Evolutionary conservation across 1,140 invertebrate genomes (phyloP), one percentile per base, ranked within the genome.

Genomic region (Drosophila varians): DNA sequence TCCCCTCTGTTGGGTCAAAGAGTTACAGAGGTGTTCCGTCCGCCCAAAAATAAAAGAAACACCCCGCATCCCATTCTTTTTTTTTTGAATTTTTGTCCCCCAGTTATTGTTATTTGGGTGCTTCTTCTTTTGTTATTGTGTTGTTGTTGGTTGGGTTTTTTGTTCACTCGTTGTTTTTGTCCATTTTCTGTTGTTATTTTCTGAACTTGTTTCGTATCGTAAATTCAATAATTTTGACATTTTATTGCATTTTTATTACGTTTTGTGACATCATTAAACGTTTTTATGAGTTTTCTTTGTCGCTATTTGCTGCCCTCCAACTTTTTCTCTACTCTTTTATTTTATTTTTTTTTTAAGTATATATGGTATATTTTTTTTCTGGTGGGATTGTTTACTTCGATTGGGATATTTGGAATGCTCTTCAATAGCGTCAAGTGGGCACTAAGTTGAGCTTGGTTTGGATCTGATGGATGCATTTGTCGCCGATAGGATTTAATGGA

Each of bases 191-290:
- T 60, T 65, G 45, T 42, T 58, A 43, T 53, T 77, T 79, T 84
- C 56, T 76, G 77, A 88, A 88, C 84, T 86, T 89, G 86, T 88
- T 88, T 83, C 87, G 79, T 83, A 90, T 90, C 87, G 87, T 90
- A 90, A 90, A 90, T 90, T 90, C 87, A 90, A 90, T 90, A 90
- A 90, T 90, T 90, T 90, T 87, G 87, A 90, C 87, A 90, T 90
- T 90, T 90, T 90, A 90, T 90, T 90, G 87, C 82, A 83, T 90
- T 90, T 90, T 90, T 90, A 90, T 90, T 87, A 77, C 87, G 73
- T 74, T 68, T 86, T 90, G 87, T 90, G 87, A 90, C 87, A 90
- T 90, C 87, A 90, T 90, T 90, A 90, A 90, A 90, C 71, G 87
- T 83, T 87, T 90, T 90, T 90, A 83, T 89, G 77, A 69, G 77